These are phyloP conservation scores for Paracanthobrama guichenoti DNA, from an alignment of 2,113 vertebrate genomes.

Conservation along the genomic window DNA sequence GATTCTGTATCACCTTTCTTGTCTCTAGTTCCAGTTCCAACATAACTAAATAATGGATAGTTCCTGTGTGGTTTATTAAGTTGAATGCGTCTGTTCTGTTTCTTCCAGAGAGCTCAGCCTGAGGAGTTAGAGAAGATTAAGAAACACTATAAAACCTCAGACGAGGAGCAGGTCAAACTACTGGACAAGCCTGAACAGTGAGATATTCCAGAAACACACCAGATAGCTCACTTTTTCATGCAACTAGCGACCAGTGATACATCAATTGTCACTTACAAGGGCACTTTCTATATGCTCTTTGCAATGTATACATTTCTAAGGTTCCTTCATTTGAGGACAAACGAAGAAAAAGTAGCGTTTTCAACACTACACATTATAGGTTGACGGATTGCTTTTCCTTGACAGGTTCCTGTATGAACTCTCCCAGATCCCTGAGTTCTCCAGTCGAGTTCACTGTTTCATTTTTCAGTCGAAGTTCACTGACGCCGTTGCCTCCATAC, in stretches of 20 bases:
- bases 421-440: slow-evolving; percentile 92
- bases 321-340: slow-evolving; percentile 8
- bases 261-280: not conserved
- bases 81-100: slow-evolving; percentile 23
- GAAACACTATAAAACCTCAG: slow-evolving; percentile 85
- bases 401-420: slow-evolving; percentile 93
- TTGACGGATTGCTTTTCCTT: slow-evolving; percentile 10
- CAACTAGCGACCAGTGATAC: slow-evolving; percentile 13
- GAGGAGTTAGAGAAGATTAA: slow-evolving; percentile 90
- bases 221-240: slow-evolving; percentile 19
- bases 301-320: slow-evolving; percentile 8
- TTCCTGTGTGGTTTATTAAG: slow-evolving; percentile 11
- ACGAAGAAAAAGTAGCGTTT: not conserved
- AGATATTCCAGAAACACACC: slow-evolving; percentile 63
- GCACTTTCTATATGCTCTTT: slow-evolving; percentile 4
- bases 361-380: not conserved
- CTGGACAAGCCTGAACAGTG: slow-evolving; percentile 98
- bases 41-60: slow-evolving; percentile 19
- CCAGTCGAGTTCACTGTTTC: slow-evolving; percentile 86
- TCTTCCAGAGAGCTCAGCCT: slow-evolving; percentile 86
- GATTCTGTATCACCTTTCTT: not conserved
- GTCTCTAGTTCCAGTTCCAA: not conserved
- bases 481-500: slow-evolving; percentile 82
- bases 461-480: slow-evolving; percentile 89
- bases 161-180: slow-evolving; percentile 87